phyloP scores from a whole-genome alignment of 2,113 vertebrate genomes.

The Lipotes vexillifer region DNA sequence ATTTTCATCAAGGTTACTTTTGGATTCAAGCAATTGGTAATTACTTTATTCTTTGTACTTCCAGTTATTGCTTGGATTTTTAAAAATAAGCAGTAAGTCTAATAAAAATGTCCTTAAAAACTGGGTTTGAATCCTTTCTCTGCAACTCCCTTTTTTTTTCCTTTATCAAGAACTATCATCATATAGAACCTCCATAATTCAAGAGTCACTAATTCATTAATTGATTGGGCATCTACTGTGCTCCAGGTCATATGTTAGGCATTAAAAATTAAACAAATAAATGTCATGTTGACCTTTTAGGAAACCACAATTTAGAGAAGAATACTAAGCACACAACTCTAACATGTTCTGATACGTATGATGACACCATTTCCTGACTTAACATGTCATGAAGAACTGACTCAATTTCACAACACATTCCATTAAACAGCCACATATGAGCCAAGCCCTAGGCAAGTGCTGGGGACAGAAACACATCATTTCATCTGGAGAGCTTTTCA shows the following conservation, averaged over 20 bases:
- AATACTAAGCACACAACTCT: neutral
- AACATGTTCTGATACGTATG: neutral
- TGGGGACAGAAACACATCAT: neutral
- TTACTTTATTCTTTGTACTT: conserved; percentile 20
- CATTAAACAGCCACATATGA: neutral
- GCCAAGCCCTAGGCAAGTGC: neutral
- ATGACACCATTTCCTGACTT: neutral
- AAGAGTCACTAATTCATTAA: neutral
- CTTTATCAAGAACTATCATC: neutral
- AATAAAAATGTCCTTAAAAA: conserved; percentile 23
- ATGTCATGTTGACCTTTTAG: neutral
- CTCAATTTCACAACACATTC: neutral
- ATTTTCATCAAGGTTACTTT: conserved; percentile 9
- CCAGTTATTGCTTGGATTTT: neutral
- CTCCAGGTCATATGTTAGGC: neutral
- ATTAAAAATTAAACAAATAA: conserved; percentile 21
- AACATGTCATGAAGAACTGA: neutral
- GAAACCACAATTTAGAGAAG: neutral
- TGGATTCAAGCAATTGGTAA: neutral
- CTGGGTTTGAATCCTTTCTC: neutral
- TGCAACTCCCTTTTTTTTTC: neutral
- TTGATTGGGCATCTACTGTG: neutral
- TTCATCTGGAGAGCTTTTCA: neutral
- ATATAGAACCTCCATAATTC: neutral
- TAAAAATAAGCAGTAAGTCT: neutral